Conservation (phyloP, 2,113 vertebrate species). For the Lophotis ruficrista region DNA sequence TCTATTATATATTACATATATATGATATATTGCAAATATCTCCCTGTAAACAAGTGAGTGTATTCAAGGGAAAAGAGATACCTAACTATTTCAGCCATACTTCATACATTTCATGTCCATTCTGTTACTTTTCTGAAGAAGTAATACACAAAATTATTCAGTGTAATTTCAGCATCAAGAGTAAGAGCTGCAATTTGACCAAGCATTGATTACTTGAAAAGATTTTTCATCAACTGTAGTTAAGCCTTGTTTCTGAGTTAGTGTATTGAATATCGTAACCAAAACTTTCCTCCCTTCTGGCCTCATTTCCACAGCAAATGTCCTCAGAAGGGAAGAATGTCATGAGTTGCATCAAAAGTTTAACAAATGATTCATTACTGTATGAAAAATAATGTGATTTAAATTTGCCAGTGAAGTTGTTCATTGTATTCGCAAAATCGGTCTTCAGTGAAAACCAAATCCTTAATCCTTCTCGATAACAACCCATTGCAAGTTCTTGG, state of each 20-base stretch:
- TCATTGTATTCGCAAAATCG: not conserved
- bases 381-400: not conserved
- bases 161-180: not conserved
- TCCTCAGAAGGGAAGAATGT: not conserved
- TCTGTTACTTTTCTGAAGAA: not conserved
- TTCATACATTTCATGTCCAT: not conserved
- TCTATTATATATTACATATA: not conserved
- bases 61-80: not conserved
- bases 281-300: not conserved
- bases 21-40: not conserved
- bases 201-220: not conserved
- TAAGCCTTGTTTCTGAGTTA: not conserved
- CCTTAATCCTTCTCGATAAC: not conserved
- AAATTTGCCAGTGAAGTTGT: not conserved
- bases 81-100: not conserved
- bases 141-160: not conserved
- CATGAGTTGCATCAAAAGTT: not conserved
- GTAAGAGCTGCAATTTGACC: not conserved
- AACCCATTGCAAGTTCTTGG: not conserved
- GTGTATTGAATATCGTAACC: not conserved
- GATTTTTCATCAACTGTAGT: not conserved
- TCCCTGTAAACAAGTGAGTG: not conserved
- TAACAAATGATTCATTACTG: not conserved
- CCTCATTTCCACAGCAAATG: not conserved
- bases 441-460: not conserved